Evolutionary conservation across 1,140 invertebrate species (phyloP).

Genomic region (Monomorium pharaonis): DNA sequence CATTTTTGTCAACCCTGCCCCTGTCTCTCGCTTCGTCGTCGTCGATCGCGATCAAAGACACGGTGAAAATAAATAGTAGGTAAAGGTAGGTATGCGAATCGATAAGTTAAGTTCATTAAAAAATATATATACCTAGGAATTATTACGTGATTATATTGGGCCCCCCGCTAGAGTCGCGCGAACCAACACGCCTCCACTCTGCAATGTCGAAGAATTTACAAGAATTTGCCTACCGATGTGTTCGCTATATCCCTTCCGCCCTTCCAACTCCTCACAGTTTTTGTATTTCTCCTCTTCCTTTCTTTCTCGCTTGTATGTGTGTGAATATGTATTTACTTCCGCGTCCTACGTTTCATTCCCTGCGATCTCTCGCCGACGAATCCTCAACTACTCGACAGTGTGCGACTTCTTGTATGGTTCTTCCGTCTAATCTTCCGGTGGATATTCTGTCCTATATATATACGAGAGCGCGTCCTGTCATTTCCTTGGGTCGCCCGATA

Average conservation of each 20-base stretch:
- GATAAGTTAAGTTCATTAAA: slow-evolving; percentile 74
- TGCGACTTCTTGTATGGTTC: slow-evolving; percentile 22
- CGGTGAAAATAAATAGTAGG: slow-evolving; percentile 73
- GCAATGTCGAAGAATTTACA: slow-evolving; percentile 66
- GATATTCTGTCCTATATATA: slow-evolving; percentile 21
- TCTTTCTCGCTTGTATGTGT: background rate
- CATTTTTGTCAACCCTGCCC: background rate
- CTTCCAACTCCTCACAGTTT: background rate
- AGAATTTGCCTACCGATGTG: slow-evolving; percentile 54
- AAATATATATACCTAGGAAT: slow-evolving; percentile 75
- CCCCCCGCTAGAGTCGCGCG: slow-evolving; percentile 69
- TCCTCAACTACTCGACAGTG: background rate
- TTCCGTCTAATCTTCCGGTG: background rate
- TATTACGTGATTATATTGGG: slow-evolving; percentile 73
- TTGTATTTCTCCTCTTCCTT: background rate
- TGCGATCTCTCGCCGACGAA: slow-evolving; percentile 14
- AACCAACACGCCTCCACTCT: slow-evolving; percentile 60
- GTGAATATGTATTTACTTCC: slow-evolving; percentile 28
- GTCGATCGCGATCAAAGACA: slow-evolving; percentile 68
- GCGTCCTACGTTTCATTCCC: background rate
- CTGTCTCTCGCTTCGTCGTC: slow-evolving; percentile 60
- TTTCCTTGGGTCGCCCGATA: slow-evolving; percentile 1
- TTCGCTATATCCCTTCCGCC: slow-evolving; percentile 10
- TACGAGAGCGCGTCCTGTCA: background rate
- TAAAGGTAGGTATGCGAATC: slow-evolving; percentile 70